phyloP scores from a whole-genome alignment of 1,140 invertebrate genomes.

The Anastrepha obliqua region DNA sequence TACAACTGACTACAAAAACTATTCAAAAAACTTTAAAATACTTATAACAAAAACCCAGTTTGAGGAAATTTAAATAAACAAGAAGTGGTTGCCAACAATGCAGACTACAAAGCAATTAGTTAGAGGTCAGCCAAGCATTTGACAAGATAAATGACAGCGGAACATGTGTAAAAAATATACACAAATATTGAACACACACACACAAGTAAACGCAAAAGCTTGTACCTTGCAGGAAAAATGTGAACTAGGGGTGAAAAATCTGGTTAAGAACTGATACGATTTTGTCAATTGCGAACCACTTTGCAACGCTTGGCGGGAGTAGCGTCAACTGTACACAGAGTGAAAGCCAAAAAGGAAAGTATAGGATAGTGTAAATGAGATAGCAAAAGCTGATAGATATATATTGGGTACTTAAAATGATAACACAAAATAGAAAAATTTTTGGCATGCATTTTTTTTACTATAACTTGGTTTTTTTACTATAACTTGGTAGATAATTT shows the following conservation, averaged over 20 bases:
- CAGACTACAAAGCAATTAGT: slow-evolving; percentile 17
- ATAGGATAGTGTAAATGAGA: too few relatives aligned
- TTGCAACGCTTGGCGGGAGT: not conserved
- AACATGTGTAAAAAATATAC: not conserved
- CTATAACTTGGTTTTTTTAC: too few relatives aligned
- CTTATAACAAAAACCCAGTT: not conserved
- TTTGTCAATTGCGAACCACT: not conserved
- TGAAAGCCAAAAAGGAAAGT: not conserved
- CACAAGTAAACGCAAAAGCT: too few relatives aligned
- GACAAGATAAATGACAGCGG: not conserved
- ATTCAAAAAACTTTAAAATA: not conserved
- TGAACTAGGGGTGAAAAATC: too few relatives aligned
- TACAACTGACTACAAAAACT: not conserved
- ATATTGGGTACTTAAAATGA: too few relatives aligned
- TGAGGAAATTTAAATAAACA: not conserved
- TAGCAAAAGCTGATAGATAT: too few relatives aligned
- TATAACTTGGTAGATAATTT: too few relatives aligned
- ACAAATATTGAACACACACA: too few relatives aligned
- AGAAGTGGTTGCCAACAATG: not conserved
- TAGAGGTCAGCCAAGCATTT: not conserved
- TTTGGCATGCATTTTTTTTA: too few relatives aligned
- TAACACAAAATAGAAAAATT: too few relatives aligned
- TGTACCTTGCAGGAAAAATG: too few relatives aligned
- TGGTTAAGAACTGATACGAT: too few relatives aligned
- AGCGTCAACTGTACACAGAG: not conserved